Conservation (phyloP, 2,888 invertebrate species). For the Gastracanthus pulcherrimus region DNA sequence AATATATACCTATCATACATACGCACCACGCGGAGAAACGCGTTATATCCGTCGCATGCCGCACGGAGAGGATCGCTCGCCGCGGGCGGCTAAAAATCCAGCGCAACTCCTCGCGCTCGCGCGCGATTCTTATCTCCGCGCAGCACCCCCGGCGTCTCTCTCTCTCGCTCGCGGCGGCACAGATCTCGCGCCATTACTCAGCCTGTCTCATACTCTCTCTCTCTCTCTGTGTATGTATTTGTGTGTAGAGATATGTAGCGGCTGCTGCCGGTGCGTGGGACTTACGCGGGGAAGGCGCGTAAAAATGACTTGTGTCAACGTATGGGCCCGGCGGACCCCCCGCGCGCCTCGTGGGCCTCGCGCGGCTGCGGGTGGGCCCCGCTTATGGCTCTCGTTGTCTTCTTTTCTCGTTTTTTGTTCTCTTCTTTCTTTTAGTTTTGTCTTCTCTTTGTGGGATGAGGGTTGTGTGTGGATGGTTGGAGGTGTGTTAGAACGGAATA, state of each 20-base stretch:
- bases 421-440: background rate
- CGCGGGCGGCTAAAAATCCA: constrained; percentile 41
- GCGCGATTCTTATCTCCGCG: constrained; percentile 40
- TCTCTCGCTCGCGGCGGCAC: constrained; percentile 62
- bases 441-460: background rate
- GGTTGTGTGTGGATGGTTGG: no score
- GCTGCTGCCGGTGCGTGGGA: constrained; percentile 21
- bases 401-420: background rate
- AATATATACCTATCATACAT: no score
- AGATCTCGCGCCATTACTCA: constrained; percentile 74
- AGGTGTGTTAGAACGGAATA: no score
- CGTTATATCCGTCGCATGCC: no score
- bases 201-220: constrained; percentile 54
- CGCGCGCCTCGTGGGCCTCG: constrained; percentile 58
- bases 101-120: background rate
- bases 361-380: constrained; percentile 38
- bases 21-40: no score
- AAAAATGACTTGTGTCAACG: constrained; percentile 77
- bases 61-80: no score
- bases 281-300: constrained; percentile 73
- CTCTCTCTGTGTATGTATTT: background rate
- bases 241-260: constrained; percentile 51
- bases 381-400: background rate
- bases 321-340: constrained; percentile 67
- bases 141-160: background rate